Conservation (phyloP, 1,140 invertebrate species). For the Wiebesia pumilae region DNA sequence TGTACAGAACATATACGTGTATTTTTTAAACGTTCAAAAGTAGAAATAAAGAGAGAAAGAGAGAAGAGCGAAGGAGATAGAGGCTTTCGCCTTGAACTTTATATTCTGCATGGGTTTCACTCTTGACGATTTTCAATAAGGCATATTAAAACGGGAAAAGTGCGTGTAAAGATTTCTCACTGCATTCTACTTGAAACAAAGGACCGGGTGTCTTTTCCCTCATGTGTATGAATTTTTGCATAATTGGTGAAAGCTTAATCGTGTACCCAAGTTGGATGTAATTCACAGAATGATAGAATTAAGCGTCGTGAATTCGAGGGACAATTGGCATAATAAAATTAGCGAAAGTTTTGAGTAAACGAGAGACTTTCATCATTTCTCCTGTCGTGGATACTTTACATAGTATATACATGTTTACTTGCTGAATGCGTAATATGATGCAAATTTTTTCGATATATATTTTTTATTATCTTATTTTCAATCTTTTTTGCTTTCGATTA, state of each 20-base stretch:
- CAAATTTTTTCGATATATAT: background rate
- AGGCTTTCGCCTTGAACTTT: constrained; percentile 44
- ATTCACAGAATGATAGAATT: background rate
- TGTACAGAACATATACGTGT: background rate
- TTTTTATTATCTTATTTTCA: background rate
- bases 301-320: background rate
- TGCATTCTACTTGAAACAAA: background rate
- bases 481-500: too few species aligned
- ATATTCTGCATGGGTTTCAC: constrained; percentile 8
- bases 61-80: background rate
- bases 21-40: background rate
- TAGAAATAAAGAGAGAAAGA: background rate
- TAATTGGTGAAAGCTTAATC: constrained; percentile 22
- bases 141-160: background rate
- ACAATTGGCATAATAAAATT: constrained; percentile 8
- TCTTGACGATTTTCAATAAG: constrained; percentile 6
- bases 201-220: background rate
- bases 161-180: background rate
- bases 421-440: background rate
- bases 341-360: background rate
- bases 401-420: background rate
- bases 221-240: background rate
- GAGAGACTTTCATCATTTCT: background rate
- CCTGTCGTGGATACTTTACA: background rate
- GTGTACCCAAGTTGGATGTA: background rate